Evolutionary conservation across 2,888 invertebrate genomes (phyloP), one percentile per base, ranked within the genome.

Genomic region (Aphidoletes aphidimyza): DNA sequence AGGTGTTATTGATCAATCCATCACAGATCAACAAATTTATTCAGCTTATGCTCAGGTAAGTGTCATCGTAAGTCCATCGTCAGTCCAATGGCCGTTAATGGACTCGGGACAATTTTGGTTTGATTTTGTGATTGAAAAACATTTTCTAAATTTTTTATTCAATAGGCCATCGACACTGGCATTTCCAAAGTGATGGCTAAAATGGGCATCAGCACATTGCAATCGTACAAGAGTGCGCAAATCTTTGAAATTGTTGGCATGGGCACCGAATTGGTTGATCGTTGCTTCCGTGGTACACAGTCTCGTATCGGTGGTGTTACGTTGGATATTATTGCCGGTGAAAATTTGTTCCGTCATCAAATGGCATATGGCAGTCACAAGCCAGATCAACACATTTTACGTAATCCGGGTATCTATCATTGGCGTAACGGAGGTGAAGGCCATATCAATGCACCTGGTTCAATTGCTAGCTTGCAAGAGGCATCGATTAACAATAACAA

Each of bases 241-340:
- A 99, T 99, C 87, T 99, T 99, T 89, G 99, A 99, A 90, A 98
- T 98, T 0, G 98, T 99, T 14, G 99, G 99, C 0, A 90, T 99
- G 83, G 94, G 95, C 54, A 93, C 95, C 85, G 98, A 99, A 88
- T 96, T 99, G 0, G 93, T 99, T 86, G 95, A 98, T 85, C 96
- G 96, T 88, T 98, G 99, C 90, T 99, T 99, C 91, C 95, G 92
- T 90, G 92, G 93, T 86, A 93, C 93, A 0, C 93, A 93, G 84
- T 93, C 93, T 19, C 92, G 94, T 86, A 92, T 94, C 86, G 94
- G 98, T 86, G 99, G 99, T n/a, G 95, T 96, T 0, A 96, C 93
- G 84, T 95, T 99, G 87, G 95, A 96, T 87, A 93, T 96, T 83
- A 89, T 99, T 34, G 97, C 97, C 0, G 92, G 93, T 86, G 99